Conservation (phyloP, 2,888 invertebrate genomes). For the Nephrocerus scutellatus region DNA sequence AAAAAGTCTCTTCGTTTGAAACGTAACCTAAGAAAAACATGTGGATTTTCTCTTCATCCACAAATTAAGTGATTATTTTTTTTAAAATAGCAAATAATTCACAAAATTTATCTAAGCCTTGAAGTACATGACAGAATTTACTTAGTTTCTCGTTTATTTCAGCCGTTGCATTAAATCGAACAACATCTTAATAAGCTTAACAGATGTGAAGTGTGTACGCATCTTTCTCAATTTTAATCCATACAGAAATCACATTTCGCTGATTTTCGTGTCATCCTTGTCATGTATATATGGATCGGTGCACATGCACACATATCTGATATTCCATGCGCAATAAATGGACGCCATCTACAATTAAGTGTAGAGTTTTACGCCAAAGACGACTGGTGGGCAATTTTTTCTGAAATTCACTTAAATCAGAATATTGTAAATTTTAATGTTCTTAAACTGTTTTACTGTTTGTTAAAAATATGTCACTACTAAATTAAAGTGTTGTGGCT, state of each 20-base stretch:
- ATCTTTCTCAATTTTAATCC: slow-evolving; percentile 14
- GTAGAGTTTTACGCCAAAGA: slow-evolving; percentile 29
- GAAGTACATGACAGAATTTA: too few relatives aligned
- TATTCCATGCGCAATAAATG: slow-evolving; percentile 29
- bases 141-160: too few relatives aligned
- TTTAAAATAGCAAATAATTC: too few relatives aligned
- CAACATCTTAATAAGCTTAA: too few relatives aligned
- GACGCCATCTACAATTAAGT: slow-evolving; percentile 32
- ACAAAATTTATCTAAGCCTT: too few relatives aligned
- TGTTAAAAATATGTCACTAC: slow-evolving; percentile 11
- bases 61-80: too few relatives aligned
- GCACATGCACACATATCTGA: slow-evolving; percentile 16
- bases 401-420: slow-evolving; percentile 19
- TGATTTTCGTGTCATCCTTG: too few relatives aligned
- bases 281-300: neutral
- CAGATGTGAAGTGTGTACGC: too few relatives aligned
- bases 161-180: too few relatives aligned
- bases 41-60: too few relatives aligned
- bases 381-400: slow-evolving; percentile 24
- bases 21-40: too few relatives aligned
- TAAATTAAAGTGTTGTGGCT: slow-evolving; percentile 14
- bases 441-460: slow-evolving; percentile 21
- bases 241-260: slow-evolving; percentile 8
- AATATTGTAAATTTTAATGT: slow-evolving; percentile 23
- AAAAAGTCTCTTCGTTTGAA: too few relatives aligned